phyloP scores from a whole-genome alignment of 2,113 vertebrate species.

The Bucco capensis region DNA sequence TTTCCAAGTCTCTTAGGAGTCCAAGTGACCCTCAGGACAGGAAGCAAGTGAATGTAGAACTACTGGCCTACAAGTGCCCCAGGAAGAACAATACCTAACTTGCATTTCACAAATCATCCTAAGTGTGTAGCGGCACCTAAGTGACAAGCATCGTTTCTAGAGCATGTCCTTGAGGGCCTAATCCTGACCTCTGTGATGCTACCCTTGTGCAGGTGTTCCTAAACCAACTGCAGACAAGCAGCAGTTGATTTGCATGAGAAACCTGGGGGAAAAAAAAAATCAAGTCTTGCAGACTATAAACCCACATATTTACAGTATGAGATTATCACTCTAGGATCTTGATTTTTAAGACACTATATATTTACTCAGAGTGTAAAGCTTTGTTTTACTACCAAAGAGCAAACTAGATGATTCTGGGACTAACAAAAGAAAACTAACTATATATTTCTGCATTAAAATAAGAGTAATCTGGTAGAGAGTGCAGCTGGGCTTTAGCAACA shows the following conservation, averaged over 20 bases:
- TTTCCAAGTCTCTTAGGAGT: neutral
- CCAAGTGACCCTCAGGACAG: constrained; percentile 5
- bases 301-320: neutral
- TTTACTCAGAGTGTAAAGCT: neutral
- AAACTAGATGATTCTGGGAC: neutral
- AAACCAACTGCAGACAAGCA: neutral
- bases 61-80: constrained; percentile 14
- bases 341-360: neutral
- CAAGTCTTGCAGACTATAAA: neutral
- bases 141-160: neutral
- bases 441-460: neutral
- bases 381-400: constrained; percentile 7
- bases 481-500: neutral
- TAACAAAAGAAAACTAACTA: constrained; percentile 7
- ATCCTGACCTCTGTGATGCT: neutral
- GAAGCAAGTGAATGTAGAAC: constrained; percentile 38
- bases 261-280: neutral
- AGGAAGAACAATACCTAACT: neutral
- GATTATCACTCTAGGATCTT: neutral
- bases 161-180: neutral
- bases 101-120: neutral
- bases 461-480: neutral
- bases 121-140: neutral
- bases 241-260: constrained; percentile 25
- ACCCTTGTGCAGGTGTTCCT: constrained; percentile 15